A percentile compares a stretch with the other conserved stretches of the same genome.
Evolutionary conservation across 2,797 vertebrate species (phyloP).

Genomic region (Morelia viridis): DNA sequence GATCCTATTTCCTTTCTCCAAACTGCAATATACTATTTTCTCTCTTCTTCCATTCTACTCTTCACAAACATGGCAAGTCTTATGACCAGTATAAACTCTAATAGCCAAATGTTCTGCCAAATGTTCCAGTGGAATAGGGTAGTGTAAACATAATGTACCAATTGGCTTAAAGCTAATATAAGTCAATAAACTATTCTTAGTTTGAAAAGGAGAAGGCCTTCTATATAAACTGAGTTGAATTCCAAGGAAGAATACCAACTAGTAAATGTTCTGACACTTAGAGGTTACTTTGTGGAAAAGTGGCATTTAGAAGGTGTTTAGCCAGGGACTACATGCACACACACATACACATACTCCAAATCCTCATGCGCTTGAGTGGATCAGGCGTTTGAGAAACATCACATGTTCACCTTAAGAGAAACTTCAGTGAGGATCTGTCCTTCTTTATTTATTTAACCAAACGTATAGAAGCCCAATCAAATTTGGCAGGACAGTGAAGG

Average conservation of each 20-base stretch:
- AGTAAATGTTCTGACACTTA: neutral
- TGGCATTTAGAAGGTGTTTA: neutral
- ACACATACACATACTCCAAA: no score
- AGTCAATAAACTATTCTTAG: slow-evolving; percentile 11
- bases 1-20: neutral
- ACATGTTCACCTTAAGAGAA: neutral
- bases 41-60: neutral
- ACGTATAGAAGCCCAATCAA: neutral
- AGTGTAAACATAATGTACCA: neutral
- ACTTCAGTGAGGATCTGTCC: neutral
- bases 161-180: neutral
- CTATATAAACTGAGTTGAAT: neutral
- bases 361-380: neutral
- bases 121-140: neutral
- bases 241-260: neutral
- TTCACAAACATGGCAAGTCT: neutral
- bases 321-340: neutral
- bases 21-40: neutral
- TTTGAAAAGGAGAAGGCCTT: neutral
- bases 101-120: slow-evolving; percentile 6
- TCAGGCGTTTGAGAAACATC: neutral
- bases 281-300: neutral
- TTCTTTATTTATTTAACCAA: neutral
- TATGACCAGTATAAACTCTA: neutral
- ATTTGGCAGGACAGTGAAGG: neutral